Evolutionary conservation across 2,888 invertebrate genomes (phyloP), one percentile per base, ranked within the genome.

Genomic region (Drosophila monieri): DNA sequence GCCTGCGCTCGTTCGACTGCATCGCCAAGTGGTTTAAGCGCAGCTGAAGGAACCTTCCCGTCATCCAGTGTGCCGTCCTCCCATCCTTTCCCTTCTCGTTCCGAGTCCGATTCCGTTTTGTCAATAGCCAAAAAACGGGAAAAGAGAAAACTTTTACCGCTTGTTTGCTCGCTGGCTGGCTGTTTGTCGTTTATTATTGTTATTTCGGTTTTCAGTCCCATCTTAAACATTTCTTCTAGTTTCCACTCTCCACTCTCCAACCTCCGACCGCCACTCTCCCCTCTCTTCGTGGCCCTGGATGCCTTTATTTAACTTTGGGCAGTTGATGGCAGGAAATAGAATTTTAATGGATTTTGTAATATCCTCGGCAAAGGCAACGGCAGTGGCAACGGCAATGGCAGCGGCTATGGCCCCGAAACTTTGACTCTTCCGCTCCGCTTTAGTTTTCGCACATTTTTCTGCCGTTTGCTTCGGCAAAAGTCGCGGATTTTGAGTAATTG

Each of bases 291-390:
- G 66, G 54, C 43, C 55, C 67, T 65, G 62, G 73, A 79, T 64
- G 81, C 80, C 77, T 80, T 80, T 84, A 85, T 84, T 84, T 84
- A 84, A 84, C 84, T 84, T 84, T 84, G 84, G 84, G 84, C 84
- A 85, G 85, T 84, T 84, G 85, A 85, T 84, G 85, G 80, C 84
- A 84, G 85, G 84, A 84, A 84, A 84, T 84, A 84, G 77, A 84
- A 85, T 84, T 85, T 83, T 84, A 84, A 84, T 84, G 84, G 84
- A 85, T 84, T 84, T 84, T 84, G 80, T 85, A 84, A 85, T 84
- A 85, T 77, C 80, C 76, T 72, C 74, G 56, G 69, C 61, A 67
- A 27, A 27, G 27, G 27, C 27, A 27, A 27, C 2, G 27, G 9
- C 27, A 27, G 9, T 9, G 27, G 6, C 25, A 6, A 1, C 25